A percentile compares a stretch with the other conserved stretches of the same genome.
Conservation (phyloP, 2,797 vertebrate genomes). For the Thalassophryne amazonica region DNA sequence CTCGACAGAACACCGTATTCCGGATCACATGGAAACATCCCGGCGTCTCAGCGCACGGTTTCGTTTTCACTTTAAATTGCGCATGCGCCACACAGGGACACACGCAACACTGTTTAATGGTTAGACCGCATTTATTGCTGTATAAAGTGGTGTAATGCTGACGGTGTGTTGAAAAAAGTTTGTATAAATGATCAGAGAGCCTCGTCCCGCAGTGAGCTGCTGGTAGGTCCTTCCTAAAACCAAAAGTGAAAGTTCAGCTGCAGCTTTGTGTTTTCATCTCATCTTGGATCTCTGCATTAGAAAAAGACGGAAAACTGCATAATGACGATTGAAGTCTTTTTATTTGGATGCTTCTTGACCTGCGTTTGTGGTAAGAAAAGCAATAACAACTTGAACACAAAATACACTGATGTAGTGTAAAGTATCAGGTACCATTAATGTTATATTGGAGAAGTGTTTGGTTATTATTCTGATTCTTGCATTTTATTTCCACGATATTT, state of each 20-base stretch:
- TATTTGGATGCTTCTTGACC: slow-evolving; percentile 50
- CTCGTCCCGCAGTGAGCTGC: background rate
- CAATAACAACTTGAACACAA: no score
- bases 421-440: no score
- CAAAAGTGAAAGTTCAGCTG: slow-evolving; percentile 71
- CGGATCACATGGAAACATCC: no score
- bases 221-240: slow-evolving; percentile 24
- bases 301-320: background rate
- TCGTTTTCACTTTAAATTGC: no score
- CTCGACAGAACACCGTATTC: no score
- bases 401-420: no score
- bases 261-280: background rate
- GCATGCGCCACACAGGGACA: no score
- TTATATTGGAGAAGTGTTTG: no score
- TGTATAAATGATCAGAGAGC: background rate
- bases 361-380: slow-evolving; percentile 61
- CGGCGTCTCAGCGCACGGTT: no score
- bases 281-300: background rate
- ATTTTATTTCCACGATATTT: no score
- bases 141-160: rapidly evolving
- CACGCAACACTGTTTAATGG: no score
- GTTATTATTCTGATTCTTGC: no score
- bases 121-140: background rate
- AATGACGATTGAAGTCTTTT: slow-evolving; percentile 33
- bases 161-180: background rate